phyloP scores from a whole-genome alignment of 2,888 invertebrate species.

The Beris morrisii region DNA sequence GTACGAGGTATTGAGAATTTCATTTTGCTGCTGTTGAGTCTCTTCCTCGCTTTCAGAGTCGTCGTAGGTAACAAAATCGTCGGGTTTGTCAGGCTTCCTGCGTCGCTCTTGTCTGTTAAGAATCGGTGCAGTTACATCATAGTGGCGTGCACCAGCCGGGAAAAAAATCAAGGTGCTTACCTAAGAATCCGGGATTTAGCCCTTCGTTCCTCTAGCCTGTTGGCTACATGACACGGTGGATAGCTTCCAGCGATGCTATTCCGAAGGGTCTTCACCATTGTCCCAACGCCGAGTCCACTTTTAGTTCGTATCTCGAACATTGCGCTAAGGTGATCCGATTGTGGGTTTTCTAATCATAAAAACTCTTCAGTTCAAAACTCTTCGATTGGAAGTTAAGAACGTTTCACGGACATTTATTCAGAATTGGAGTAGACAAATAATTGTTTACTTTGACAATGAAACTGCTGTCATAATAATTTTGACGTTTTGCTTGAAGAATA shows the following conservation, averaged over 20 bases:
- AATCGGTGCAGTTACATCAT: conserved; percentile 16
- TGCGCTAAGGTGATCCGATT: conserved; percentile 1
- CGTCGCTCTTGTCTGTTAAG: conserved; percentile 66
- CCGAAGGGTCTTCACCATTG: conserved; percentile 53
- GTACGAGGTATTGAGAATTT: conserved; percentile 75
- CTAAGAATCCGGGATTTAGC: conserved; percentile 60
- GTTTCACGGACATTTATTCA: no score
- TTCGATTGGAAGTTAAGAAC: no score
- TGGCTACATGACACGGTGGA: conserved; percentile 75
- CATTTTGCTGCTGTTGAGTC: conserved; percentile 70
- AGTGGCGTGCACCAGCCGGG: background rate
- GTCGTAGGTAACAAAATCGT: conserved; percentile 87
- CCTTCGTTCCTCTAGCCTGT: conserved; percentile 73
- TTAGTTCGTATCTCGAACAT: conserved; percentile 46
- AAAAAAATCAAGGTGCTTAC: conserved; percentile 18
- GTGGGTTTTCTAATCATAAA: background rate
- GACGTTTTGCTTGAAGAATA: no score
- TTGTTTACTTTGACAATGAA: no score
- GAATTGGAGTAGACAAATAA: no score
- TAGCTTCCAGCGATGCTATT: conserved; percentile 64
- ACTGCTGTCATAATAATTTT: no score
- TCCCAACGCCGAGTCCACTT: conserved; percentile 48
- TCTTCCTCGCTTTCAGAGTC: conserved; percentile 87
- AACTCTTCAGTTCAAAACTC: no score
- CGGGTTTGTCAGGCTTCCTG: conserved; percentile 82